Base-by-base conservation (phyloP, 2,888 invertebrate genomes). In the Pterostichus niger region DNA sequence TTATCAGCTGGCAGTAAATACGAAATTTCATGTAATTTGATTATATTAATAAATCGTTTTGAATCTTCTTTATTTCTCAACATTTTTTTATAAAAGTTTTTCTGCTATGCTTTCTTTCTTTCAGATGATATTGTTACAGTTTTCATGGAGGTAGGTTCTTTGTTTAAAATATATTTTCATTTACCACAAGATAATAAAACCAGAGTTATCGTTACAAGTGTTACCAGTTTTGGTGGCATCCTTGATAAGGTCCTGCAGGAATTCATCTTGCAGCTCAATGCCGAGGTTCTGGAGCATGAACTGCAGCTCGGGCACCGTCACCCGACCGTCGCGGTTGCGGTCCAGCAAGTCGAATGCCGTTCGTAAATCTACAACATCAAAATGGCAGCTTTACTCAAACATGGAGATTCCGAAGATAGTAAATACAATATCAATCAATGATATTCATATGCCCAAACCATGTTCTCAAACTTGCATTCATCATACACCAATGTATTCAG, bases 301-400 rank as follows among this genome's bases (percentile, higher is more conserved):
- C 90, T 95, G 95, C 87, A 96, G 90, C 89, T 96, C 96, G 73
- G 92, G 93, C 0, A 94, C 93, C 73, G 94, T 95, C 85, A 96
- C 94, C 88, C 93, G 93, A 0, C 96, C 96, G 89, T 96, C 96
- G 86, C 94, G 93, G 90, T 96, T 95, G 84, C 94, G 92, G 90
- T 96, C 96, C 89, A 96, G 89, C 84, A 96, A 91, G 84, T 94
- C 94, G 89, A 96, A 96, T 75, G 96, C 96, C 86, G 94, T 95
- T 87, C 94, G 93, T 86, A 96, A 91, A 90, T 95, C 95, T 96
- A 91, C 0, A 91, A 91, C 31, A 61, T n/a, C 49, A 59, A 78
- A 35, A 52, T n/a, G 2, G 3, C 3, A 24, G 24, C 24, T 24
- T 24, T 24, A 24, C 2, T 1, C 24, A 24, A 24, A n/a, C n/a